Evolutionary conservation across 2,888 invertebrate genomes (phyloP).

Genomic region (Phasia obesa): DNA sequence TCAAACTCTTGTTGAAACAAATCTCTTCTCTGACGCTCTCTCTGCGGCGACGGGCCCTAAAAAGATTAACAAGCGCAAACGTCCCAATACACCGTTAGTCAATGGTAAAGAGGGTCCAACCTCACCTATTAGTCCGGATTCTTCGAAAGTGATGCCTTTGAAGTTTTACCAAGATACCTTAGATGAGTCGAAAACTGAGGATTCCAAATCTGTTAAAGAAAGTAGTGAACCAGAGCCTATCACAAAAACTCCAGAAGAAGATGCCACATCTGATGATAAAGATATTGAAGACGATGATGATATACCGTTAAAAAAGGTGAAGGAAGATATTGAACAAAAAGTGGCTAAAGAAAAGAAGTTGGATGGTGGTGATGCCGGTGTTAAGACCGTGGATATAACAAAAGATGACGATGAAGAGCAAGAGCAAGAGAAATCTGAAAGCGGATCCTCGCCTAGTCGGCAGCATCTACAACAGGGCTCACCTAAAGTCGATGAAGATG

Average conservation of each 20-base stretch:
- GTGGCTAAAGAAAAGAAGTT: constrained; percentile 77
- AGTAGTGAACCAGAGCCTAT: constrained; percentile 66
- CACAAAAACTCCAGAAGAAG: constrained; percentile 67
- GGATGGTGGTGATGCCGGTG: constrained; percentile 39
- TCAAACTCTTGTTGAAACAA: constrained; percentile 92
- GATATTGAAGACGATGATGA: constrained; percentile 80
- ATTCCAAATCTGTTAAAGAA: constrained; percentile 75
- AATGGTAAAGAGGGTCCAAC: constrained; percentile 85
- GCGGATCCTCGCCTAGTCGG: neutral
- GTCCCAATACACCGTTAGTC: constrained; percentile 85
- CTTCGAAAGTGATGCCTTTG: constrained; percentile 84
- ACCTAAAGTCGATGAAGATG: constrained; percentile 73
- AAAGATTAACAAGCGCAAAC: constrained; percentile 90
- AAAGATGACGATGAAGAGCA: constrained; percentile 66
- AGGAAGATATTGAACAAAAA: constrained; percentile 81
- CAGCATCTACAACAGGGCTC: neutral
- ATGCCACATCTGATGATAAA: constrained; percentile 54
- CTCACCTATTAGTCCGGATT: constrained; percentile 84
- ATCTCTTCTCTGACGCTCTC: constrained; percentile 96
- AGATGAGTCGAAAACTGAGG: constrained; percentile 83
- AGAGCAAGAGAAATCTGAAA: constrained; percentile 50
- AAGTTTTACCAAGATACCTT: constrained; percentile 96
- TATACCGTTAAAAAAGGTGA: constrained; percentile 81
- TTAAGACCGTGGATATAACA: constrained; percentile 19
- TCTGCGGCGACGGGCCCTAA: constrained; percentile 88